Percentiles rank a stretch among this genome's conserved stretches.
These are phyloP conservation scores for Chydorus sphaericus DNA, from an alignment of 2,888 invertebrate genomes.

Conservation along the genomic window DNA sequence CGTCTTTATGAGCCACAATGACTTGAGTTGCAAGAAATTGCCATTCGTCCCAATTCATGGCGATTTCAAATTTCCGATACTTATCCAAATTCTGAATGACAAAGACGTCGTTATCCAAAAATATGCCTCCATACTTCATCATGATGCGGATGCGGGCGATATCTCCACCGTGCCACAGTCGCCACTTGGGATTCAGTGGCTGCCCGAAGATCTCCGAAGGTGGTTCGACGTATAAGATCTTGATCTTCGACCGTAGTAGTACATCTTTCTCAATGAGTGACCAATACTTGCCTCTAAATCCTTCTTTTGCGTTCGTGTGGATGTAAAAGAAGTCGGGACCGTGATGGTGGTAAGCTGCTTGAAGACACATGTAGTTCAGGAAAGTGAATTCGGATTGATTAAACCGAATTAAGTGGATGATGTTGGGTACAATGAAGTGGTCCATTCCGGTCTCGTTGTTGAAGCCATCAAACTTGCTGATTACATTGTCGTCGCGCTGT, in stretches of 20 bases:
- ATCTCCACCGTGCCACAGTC: conserved; percentile 17
- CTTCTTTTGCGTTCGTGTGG: conserved; percentile 12
- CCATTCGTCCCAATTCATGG: conserved; percentile 22
- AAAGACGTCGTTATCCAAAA: conserved; percentile 26
- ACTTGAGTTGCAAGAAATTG: conserved; percentile 19
- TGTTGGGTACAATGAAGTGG: conserved; percentile 14
- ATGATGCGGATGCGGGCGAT: conserved; percentile 22
- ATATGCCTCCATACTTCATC: conserved; percentile 26
- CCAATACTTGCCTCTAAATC: conserved; percentile 21
- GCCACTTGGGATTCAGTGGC: conserved; percentile 10
- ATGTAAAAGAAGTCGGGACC: conserved; percentile 12
- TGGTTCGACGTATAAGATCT: conserved; percentile 8
- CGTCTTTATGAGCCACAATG: conserved; percentile 25
- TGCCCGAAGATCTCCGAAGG: conserved; percentile 14
- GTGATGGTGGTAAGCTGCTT: conserved; percentile 20
- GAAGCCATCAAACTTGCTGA: conserved; percentile 13
- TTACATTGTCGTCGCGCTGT: too few species aligned
- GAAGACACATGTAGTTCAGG: conserved; percentile 20
- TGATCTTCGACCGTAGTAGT: conserved; percentile 5
- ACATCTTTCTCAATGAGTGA: conserved; percentile 15
- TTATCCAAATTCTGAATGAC: conserved; percentile 24
- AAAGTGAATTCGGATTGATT: conserved; percentile 19
- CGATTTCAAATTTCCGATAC: conserved; percentile 25
- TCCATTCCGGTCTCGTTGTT: conserved; percentile 13
- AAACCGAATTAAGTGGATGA: conserved; percentile 17